Conservation (phyloP, 2,113 vertebrate species). For the Scophthalmus maximus region DNA sequence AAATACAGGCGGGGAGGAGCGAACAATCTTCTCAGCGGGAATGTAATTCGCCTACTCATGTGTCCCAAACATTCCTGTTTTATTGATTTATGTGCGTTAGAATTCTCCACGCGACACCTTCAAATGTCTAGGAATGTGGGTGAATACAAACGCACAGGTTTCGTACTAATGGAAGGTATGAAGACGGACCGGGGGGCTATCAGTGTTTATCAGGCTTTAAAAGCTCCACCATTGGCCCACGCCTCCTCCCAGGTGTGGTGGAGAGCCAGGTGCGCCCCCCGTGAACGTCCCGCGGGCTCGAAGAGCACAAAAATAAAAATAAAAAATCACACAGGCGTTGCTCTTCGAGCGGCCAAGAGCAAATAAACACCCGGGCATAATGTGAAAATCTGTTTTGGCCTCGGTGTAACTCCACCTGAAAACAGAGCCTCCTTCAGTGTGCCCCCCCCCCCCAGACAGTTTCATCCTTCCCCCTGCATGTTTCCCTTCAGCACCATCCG, state of each 20-base stretch:
- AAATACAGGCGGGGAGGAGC: not conserved
- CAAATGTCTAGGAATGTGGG: slow-evolving; percentile 19
- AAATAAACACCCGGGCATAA: slow-evolving; percentile 59
- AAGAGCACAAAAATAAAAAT: slow-evolving; percentile 39
- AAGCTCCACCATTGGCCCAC: slow-evolving; percentile 48
- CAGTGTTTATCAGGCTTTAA: slow-evolving; percentile 45
- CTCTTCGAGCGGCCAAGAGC: slow-evolving; percentile 31
- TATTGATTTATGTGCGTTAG: too few relatives aligned
- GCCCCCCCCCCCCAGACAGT: too few relatives aligned
- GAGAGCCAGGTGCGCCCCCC: slow-evolving; percentile 61
- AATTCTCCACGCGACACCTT: not conserved
- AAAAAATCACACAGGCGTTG: slow-evolving; percentile 42
- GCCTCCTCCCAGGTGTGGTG: slow-evolving; percentile 51
- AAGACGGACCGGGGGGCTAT: not conserved
- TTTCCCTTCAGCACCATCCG: slow-evolving; percentile 1
- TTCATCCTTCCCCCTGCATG: too few relatives aligned
- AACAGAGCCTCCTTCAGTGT: too few relatives aligned
- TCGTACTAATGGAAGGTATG: not conserved
- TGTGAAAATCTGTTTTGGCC: slow-evolving; percentile 47
- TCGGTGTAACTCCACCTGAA: slow-evolving; percentile 44
- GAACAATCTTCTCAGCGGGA: not conserved
- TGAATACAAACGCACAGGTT: not conserved
- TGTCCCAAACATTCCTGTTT: too few relatives aligned
- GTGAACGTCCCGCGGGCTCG: too few relatives aligned
- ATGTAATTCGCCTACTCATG: too few relatives aligned